Evolutionary conservation across 2,113 vertebrate genomes (phyloP), one percentile per base, ranked within the genome.

Genomic region (Antigone vipio): DNA sequence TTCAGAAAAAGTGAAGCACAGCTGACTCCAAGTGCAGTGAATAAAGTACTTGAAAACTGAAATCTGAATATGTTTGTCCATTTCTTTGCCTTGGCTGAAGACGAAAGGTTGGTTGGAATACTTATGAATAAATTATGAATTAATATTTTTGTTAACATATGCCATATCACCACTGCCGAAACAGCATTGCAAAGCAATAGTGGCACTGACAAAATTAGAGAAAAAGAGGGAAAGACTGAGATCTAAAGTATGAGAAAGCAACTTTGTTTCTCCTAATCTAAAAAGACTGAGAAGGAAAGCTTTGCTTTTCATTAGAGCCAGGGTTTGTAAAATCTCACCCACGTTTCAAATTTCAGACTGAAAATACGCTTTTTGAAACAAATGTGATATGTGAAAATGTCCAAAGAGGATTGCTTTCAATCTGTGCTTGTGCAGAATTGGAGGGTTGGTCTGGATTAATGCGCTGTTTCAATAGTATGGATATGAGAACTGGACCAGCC

Each of bases 21-120:
- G 29, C 6, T 89, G 34, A 73, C 85, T 84, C 55, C 73, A 91
- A 85, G 21, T 79, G 19, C 6, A 66, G 19, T 45, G 44, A 91
- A 95, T 67, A 87, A 89, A 85, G 27, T 40, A 22, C 42, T 75
- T 85, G 83, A 72, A 91, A 94, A 82, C 24, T 85, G 80, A 93
- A 89, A 6, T n/a, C 58, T 82, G 56, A 42, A 22, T 91, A 40
- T 68, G 8, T 77, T 93, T 93, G 87, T 76, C 72, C 75, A 44
- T 73, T 77, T 85, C 68, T 84, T 88, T 92, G 21, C 32, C 64
- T 90, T 92, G 59, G 75, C 59, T 84, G 44, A 88, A 86, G 85
- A 78, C 0, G 2, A 83, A 96, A 92, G 14, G 3, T 67, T 85
- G 58, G 42, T 82, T 83, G 47, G 45, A 93, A 93, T 76, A 69